Conservation (phyloP, 2,113 vertebrate species). For the Campylomormyrus numenius region DNA sequence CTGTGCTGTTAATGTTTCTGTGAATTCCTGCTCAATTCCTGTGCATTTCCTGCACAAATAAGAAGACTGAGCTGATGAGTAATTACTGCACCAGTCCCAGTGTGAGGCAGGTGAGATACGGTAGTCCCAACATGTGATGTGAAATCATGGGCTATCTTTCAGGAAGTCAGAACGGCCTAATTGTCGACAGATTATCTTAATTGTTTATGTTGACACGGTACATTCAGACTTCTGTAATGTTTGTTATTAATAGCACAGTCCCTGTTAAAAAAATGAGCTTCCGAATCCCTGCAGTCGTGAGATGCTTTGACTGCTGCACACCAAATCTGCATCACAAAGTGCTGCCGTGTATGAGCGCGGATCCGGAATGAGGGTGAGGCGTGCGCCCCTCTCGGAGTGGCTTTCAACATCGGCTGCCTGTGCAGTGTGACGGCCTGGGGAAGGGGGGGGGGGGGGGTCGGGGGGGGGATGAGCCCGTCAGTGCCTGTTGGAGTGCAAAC, state of each 20-base stretch:
- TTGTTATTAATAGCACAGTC: not conserved
- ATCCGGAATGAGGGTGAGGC: not conserved
- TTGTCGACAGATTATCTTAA: not conserved
- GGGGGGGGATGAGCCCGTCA: not conserved
- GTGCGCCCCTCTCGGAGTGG: not conserved
- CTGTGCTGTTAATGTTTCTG: not conserved
- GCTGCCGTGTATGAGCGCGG: not conserved
- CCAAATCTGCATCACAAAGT: not conserved
- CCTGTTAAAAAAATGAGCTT: not conserved
- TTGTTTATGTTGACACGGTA: not conserved
- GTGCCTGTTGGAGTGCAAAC: not conserved
- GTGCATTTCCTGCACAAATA: not conserved
- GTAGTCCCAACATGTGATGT: not conserved
- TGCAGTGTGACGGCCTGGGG: not conserved
- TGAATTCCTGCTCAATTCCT: not conserved
- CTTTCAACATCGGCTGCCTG: not conserved
- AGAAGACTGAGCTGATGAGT: not conserved
- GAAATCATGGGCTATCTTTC: not conserved
- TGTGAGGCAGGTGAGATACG: not conserved
- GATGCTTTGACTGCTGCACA: not conserved
- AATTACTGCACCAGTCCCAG: not conserved
- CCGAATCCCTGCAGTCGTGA: not conserved
- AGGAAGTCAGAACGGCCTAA: not conserved
- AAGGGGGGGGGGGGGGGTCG: not conserved
- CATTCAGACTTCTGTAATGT: not conserved